A percentile compares a stretch with the other conserved stretches of the same genome.
Conservation (phyloP, 2,888 invertebrate genomes). For the Microplitis manilae region DNA sequence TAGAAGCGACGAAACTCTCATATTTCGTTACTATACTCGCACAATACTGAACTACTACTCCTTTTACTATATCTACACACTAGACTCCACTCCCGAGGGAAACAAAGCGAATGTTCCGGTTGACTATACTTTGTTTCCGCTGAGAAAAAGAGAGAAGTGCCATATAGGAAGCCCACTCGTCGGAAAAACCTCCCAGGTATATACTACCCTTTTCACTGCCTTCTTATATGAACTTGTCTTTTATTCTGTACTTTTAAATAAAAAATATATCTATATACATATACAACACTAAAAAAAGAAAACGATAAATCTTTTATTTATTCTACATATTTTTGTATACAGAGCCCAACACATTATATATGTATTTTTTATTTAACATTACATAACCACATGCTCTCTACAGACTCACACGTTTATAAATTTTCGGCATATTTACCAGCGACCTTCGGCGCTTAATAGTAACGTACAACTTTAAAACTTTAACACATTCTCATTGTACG, state of each 20-base stretch:
- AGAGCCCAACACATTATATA: neutral
- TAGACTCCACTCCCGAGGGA: constrained; percentile 9
- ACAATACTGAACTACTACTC: constrained; percentile 45
- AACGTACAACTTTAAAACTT: neutral
- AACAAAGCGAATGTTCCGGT: constrained; percentile 21
- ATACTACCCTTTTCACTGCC: constrained; percentile 16
- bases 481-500: neutral
- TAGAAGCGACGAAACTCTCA: constrained; percentile 51
- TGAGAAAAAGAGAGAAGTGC: constrained; percentile 12
- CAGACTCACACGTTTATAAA: neutral
- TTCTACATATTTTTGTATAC: neutral
- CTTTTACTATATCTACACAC: constrained; percentile 11
- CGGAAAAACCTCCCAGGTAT: constrained; percentile 30
- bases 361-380: neutral
- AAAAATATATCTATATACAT: neutral
- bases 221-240: constrained; percentile 10
- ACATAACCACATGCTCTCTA: neutral
- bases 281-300: constrained; percentile 5
- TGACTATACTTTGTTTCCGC: constrained; percentile 17
- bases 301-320: neutral
- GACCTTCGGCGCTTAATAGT: neutral
- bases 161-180: constrained; percentile 16
- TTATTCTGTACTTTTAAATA: constrained; percentile 22
- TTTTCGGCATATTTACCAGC: neutral
- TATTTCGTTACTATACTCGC: constrained; percentile 55